Base-by-base conservation (phyloP, 64 coral and sea anemone genomes). In the Stylophora pistillata region DNA sequence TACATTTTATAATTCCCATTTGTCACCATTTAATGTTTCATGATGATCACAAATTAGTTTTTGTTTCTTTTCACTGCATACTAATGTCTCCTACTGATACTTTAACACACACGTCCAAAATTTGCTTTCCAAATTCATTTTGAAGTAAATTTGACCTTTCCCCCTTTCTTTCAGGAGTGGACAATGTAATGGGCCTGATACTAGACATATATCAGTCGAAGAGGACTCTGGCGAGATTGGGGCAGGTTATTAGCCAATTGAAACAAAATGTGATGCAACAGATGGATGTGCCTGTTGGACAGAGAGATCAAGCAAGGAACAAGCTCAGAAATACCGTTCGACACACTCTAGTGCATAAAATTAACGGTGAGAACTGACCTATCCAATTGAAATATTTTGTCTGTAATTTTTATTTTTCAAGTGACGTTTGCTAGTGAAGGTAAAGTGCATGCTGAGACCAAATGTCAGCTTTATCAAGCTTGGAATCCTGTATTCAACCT, bases 241-340 rank as follows among this genome's bases (percentile, higher is more conserved):
- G 73, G 37, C 78, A 90, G 52, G 53, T 81, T 18, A 72, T 90
- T 41, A 55, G 58, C 10, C 78, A 90, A 7, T 52, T 90, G 23
- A 90, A 90, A 56, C 66, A 90, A 90, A 79, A 90, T 13, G 71
- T 90, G 12, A 81, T 73, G 20, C 69, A 73, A 23, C 72, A 74
- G 63, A 69, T 90, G 78, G 30, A 68, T 30, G 89, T 90, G 41
- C 78, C 89, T 25, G 25, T 33, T 20, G 56, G 72, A 55, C 89
- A 90, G 55, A 90, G 21, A 3, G 71, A 71, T 13, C 78, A 90
- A 74, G 55, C 72, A 23, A 90, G 74, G 57, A 73, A 57, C 26
- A 84, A 90, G 58, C 55, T 90, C 7, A 73, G 69, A 57, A 21
- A 73, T 25, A 84, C 80, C 3, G 59, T 90, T 13, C 56, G 59